Base-by-base conservation (phyloP, 2,113 vertebrate species). In the Alaudala cheleensis region DNA sequence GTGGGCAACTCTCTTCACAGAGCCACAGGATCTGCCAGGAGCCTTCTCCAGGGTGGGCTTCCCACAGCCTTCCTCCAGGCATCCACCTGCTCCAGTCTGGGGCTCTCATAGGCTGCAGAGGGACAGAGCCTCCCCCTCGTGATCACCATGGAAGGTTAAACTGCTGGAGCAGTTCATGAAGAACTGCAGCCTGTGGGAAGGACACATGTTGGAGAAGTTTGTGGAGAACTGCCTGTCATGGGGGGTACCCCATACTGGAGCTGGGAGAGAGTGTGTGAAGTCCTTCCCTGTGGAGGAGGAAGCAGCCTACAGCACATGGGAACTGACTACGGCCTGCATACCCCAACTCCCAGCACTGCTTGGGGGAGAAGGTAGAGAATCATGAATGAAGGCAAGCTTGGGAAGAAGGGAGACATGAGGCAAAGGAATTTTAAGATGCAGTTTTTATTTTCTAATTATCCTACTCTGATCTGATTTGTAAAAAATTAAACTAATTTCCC, bases 311-410 rank as follows among this genome's bases (percentile, higher is more conserved):
- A 53, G 7, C 26, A 26, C 19, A 2, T 18, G 39, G 42, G 37
- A 71, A 65, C 21, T 29, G 45, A 71, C 12, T 0, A 0, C 1
- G 1, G 34, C 18, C 39, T 50, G 25, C 10, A 4, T 28, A 45
- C 39, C n/a, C 57, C 2, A 9, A 12, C 11, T 12, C 37, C n/a
- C 64, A 65, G 50, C 1, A 3, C 9, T 3, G 23, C n/a, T 5
- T 33, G 9, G 0, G 24, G 33, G 16, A 39, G 10, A 26, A 70
- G 24, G 29, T 4, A 45, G 51, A 57, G 37, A 37, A 65, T 33
- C n/a, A 19, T 13, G 37, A 88, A 57, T 23, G 22, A 65, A 60
- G 16, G 28, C 13, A 21, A 37, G 31, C 2, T n/a, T 9, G 7
- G 23, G 8, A 72, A 49, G 23, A 69, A 62, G 11, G 10, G 3